Base-by-base conservation (phyloP, 2,797 vertebrate genomes). In the Thripadectes ignobilis region DNA sequence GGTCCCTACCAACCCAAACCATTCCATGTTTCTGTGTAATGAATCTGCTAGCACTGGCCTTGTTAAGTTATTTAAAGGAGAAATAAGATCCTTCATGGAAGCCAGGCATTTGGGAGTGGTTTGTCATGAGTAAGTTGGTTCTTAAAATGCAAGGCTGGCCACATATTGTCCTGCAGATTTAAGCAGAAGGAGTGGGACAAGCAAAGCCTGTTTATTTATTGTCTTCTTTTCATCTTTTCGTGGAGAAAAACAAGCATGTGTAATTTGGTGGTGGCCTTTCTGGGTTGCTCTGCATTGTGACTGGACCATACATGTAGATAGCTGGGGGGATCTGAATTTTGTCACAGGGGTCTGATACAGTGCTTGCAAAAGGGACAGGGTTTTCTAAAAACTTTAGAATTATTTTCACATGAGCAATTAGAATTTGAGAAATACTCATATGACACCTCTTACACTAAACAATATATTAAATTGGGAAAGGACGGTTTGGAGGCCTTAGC, bases 171-270 rank as follows among this genome's bases (percentile, higher is more conserved):
- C 62, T 65, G 21, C 4, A 55, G 34, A 57, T 68, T 85, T 27
- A 48, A 49, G 24, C 29, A 45, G 58, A 63, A 65, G 26, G 14
- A 58, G 22, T 51, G 26, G 34, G 27, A 49, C 14, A 36, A 65
- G 27, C 12, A 30, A 30, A 65, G 6, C 22, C 10, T 68, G 24
- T 24, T 63, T 51, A 15, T 63, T 61, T 39, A 18, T 48, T 1
- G 2, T 83, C 34, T 76, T 62, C 1, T 21, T 66, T 57, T 48
- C 11, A 3, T 32, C 16, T 72, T 84, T 59, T 72, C 9, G 1
- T n/a, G 18, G 55, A 76, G 39, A 58, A 72, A 71, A 38, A 21
- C 15, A 58, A 68, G 17, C 1, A 0, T 10, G 2, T 3, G 0
- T 54, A 46, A 27, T 9, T 65, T 67, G 9, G 18, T 27, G 10